Percentiles rank a stretch among this genome's conserved stretches.
Evolutionary conservation across 1,140 invertebrate species (phyloP).

Genomic region (Campoletis sonorensis): DNA sequence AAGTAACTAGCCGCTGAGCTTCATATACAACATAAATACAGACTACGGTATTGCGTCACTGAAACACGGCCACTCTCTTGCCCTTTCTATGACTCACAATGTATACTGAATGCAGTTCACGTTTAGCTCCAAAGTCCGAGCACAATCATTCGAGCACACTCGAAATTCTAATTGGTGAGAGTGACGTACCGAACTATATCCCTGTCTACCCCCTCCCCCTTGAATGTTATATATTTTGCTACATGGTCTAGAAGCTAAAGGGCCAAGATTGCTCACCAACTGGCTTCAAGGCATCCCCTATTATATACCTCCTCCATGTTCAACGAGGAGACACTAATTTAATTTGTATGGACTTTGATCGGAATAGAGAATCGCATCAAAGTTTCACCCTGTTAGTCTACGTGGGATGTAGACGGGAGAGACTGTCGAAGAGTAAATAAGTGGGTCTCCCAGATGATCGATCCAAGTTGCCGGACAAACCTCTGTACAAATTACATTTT

Average conservation of each 20-base stretch:
- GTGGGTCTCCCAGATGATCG: slow-evolving; percentile 3
- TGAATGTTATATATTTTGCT: not conserved
- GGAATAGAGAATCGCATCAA: slow-evolving; percentile 24
- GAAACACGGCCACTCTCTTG: not conserved
- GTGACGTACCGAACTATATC: not conserved
- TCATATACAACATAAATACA: slow-evolving; percentile 14
- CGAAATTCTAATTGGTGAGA: slow-evolving; percentile 7
- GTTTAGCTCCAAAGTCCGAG: not conserved
- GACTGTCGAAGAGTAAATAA: slow-evolving; percentile 20
- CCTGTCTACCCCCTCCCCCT: not conserved
- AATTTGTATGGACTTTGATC: slow-evolving; percentile 25
- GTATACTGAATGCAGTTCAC: not conserved
- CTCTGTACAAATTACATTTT: not conserved
- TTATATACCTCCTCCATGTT: not conserved
- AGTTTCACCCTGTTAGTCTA: not conserved
- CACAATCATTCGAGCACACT: not conserved
- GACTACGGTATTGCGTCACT: not conserved
- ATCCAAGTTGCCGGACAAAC: slow-evolving; percentile 2
- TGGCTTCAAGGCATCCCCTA: slow-evolving; percentile 1
- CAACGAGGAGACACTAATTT: slow-evolving; percentile 13
- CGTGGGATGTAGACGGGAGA: slow-evolving; percentile 6
- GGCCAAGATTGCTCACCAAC: slow-evolving; percentile 12
- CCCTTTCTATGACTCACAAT: not conserved
- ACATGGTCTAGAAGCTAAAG: not conserved
- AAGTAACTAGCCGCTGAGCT: not conserved